Percentiles rank a stretch among this genome's conserved stretches.
Evolutionary conservation across 2,113 vertebrate genomes (phyloP).

Genomic region (Nothoprocta perdicaria): DNA sequence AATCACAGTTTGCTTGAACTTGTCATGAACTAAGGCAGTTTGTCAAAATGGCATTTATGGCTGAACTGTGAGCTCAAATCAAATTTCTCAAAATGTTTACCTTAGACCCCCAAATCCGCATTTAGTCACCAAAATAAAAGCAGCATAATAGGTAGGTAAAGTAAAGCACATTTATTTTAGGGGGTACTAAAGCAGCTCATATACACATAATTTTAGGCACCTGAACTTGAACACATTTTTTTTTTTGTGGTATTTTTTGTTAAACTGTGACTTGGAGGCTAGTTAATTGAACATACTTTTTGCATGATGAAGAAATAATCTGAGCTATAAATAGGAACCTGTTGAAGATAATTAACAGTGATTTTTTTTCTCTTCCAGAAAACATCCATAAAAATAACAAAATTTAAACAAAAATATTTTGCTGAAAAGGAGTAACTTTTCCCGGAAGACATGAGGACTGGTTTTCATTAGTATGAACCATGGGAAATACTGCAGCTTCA

Average conservation of each 20-base stretch:
- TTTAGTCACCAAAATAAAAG: background rate
- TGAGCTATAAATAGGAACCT: constrained; percentile 46
- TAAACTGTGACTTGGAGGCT: background rate
- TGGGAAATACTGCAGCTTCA: constrained; percentile 69
- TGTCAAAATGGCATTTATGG: constrained; percentile 21
- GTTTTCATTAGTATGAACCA: constrained; percentile 71
- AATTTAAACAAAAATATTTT: constrained; percentile 63
- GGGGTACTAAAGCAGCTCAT: background rate
- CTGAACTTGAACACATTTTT: background rate
- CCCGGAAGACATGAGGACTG: constrained; percentile 55
- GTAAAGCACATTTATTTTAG: background rate
- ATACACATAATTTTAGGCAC: background rate
- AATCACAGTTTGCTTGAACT: constrained; percentile 39
- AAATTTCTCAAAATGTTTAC: background rate
- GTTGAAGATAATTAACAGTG: constrained; percentile 54
- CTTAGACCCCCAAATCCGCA: background rate
- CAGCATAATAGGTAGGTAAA: background rate
- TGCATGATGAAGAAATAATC: background rate
- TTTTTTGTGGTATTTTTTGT: background rate
- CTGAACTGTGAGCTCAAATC: constrained; percentile 24
- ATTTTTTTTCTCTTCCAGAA: constrained; percentile 51
- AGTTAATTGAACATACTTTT: background rate
- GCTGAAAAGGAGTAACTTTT: constrained; percentile 41
- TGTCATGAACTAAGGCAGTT: constrained; percentile 34
- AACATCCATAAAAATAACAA: constrained; percentile 48